Evolutionary conservation across 2,888 invertebrate genomes (phyloP), one percentile per base, ranked within the genome.

Genomic region (Chydorus sphaericus): DNA sequence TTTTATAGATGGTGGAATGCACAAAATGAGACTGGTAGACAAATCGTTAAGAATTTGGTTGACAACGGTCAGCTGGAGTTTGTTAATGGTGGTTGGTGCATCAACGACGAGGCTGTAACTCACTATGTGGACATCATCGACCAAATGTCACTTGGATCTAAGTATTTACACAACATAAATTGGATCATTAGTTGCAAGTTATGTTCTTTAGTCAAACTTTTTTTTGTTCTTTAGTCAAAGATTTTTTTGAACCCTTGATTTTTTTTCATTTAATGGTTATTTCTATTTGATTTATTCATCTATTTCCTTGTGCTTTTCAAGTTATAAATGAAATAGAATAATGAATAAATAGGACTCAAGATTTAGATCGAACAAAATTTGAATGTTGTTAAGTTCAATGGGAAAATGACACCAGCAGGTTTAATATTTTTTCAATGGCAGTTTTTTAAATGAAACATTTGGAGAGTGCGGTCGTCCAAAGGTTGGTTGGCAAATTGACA

Each of bases 401-500:
- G n/a, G n/a, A n/a, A n/a, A n/a, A n/a, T n/a, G n/a, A n/a, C n/a
- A n/a, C n/a, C n/a, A n/a, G n/a, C n/a, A n/a, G n/a, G n/a, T n/a
- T n/a, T n/a, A n/a, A 61, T 65, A 16, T 62, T 61, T n/a, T n/a
- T n/a, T n/a, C n/a, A n/a, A n/a, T n/a, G n/a, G n/a, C n/a, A 61
- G 65, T n/a, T 62, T 61, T 54, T 65, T 85, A 0, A 79, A 80
- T 59, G 81, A 83, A 49, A 81, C 80, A 0, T 75, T 86, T 49
- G 84, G 83, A 0, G 75, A 77, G 1, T 88, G 87, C 63, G 86
- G 79, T 0, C 75, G 80, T 31, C 87, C 89, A 0, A 77, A 76
- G 55, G 76, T 84, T 0, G 86, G 81, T 0, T 88, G 88, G 88
- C 87, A 89, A 70, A 86, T 89, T 18, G 89, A 89, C 71, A 83